Conservation (phyloP, 2,113 vertebrate genomes). For the Perca fluviatilis region DNA sequence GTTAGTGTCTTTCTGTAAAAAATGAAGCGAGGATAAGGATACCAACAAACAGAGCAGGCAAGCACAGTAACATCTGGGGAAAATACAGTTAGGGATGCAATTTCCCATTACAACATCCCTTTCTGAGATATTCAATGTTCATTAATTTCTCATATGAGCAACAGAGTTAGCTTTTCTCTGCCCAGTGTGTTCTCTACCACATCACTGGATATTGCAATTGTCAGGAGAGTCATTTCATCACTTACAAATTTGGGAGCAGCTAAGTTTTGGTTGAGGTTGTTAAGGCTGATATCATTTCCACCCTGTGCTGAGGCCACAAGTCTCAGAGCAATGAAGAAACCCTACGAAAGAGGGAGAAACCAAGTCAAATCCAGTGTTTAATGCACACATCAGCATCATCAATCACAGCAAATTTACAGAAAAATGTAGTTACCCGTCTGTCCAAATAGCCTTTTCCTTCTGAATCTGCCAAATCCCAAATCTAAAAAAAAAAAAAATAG, state of each 20-base stretch:
- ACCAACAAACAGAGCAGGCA: neutral
- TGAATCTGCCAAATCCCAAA: conserved; percentile 97
- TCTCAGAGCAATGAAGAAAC: conserved; percentile 92
- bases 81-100: neutral
- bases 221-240: conserved; percentile 30
- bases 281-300: conserved; percentile 91
- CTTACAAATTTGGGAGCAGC: conserved; percentile 95
- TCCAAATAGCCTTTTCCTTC: conserved; percentile 96
- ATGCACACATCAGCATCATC: conserved; percentile 24
- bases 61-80: neutral
- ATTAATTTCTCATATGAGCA: neutral
- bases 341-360: conserved; percentile 80
- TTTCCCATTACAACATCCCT: neutral
- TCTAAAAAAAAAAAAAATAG: conserved; percentile 78
- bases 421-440: conserved; percentile 88
- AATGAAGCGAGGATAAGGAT: conserved; percentile 8
- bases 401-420: neutral
- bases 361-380: neutral
- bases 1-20: conserved; percentile 89
- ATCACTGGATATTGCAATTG: neutral
- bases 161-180: neutral
- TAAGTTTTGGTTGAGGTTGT: conserved; percentile 87
- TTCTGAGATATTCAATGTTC: neutral
- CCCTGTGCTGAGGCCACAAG: conserved; percentile 95
- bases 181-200: neutral